These are phyloP conservation scores for Tortricodes alternella DNA, from an alignment of 2,888 invertebrate species.

Conservation along the genomic window DNA sequence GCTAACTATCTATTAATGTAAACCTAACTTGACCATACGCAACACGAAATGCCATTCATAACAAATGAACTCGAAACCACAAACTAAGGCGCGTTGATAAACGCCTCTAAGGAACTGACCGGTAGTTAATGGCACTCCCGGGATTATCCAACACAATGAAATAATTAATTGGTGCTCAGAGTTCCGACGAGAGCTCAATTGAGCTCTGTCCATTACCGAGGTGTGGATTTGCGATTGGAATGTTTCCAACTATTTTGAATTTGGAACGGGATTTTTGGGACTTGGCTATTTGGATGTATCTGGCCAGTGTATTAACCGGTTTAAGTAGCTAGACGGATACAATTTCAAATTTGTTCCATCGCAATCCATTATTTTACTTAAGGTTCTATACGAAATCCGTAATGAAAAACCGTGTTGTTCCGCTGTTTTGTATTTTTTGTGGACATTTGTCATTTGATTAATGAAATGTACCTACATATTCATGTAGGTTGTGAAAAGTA, in stretches of 20 bases:
- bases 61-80: constrained; percentile 43
- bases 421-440: no score
- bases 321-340: neutral
- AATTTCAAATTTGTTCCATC: no score
- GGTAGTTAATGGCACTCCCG: constrained; percentile 71
- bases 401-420: no score
- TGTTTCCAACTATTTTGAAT: constrained; percentile 49
- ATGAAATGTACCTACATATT: no score
- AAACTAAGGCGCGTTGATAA: constrained; percentile 70
- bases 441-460: no score
- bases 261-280: constrained; percentile 42
- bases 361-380: no score
- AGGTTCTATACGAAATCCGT: no score
- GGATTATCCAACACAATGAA: constrained; percentile 72
- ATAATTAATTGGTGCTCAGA: constrained; percentile 80
- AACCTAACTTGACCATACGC: constrained; percentile 34
- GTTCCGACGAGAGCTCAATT: constrained; percentile 57
- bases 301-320: constrained; percentile 14
- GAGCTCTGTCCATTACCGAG: constrained; percentile 64
- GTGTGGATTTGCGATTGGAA: constrained; percentile 53
- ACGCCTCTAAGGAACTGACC: constrained; percentile 79
- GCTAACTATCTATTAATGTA: neutral
- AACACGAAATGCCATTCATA: constrained; percentile 18
- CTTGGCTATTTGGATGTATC: constrained; percentile 19
- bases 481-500: no score